Base-by-base conservation (phyloP, 2,113 vertebrate species). In the Uria aalge region DNA sequence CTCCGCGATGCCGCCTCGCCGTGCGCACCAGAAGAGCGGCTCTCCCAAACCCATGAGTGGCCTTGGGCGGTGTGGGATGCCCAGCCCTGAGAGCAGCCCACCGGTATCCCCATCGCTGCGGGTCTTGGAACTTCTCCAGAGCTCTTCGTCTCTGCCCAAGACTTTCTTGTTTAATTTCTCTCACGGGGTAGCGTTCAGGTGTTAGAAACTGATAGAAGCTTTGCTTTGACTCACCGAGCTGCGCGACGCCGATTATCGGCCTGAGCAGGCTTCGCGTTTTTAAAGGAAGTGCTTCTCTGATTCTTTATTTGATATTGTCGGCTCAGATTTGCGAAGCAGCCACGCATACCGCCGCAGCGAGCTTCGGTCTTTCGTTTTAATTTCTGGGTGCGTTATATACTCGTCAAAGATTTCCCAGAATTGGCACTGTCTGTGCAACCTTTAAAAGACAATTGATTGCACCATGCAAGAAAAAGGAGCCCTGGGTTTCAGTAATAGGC, bases 1-100 rank as follows among this genome's bases (percentile, higher is more conserved):
- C 43, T 52, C 43, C 27, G n/a, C 24, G 4, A 0, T 12, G 50
- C 84, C 7, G 2, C 13, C 43, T 38, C 1, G 1, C 16, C 5
- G 4, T 3, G 10, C 16, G 2, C n/a, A 29, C 23, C 24, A 23
- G 34, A 38, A 23, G 9, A 27, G n/a, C 32, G 38, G 56, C 32
- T 34, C 4, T 10, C 22, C 30, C 48, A 14, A 38, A 8, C 5
- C 23, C 36, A 2, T 2, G 11, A 24, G 9, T 20, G 47, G 30
- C n/a, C 10, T 22, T 2, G 57, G 59, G 48, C 41, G 19, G 47
- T 2, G 40, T 23, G 74, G 29, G 56, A 10, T 12, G 18, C 16
- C 13, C n/a, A 9, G 38, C 52, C 50, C 29, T 7, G 47, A 36
- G 60, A 40, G 53, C 60, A 20, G 15, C 27, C 56, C 22, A 1